Conservation (phyloP, 53 echinoderm and acorn worm species). For the Patiria pectinifera region DNA sequence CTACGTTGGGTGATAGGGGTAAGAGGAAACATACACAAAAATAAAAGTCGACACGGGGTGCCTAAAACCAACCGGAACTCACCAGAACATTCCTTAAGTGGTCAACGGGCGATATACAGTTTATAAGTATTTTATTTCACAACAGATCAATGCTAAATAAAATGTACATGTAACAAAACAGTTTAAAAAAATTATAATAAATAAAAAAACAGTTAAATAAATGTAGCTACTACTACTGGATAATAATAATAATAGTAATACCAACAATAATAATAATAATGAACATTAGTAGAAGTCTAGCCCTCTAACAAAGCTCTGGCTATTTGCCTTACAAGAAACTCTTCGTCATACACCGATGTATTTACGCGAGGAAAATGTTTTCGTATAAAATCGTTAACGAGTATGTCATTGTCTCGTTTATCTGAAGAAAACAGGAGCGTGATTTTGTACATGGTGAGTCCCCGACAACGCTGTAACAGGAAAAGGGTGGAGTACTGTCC, state of each 20-base stretch:
- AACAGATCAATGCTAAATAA: no score
- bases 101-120: no score
- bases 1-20: no score
- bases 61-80: no score
- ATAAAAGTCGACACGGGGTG: neutral
- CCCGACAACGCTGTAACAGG: slow-evolving; percentile 67
- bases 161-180: no score
- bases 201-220: neutral
- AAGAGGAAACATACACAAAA: neutral
- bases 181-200: no score
- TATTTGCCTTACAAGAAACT: neutral
- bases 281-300: neutral
- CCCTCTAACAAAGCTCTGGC: neutral
- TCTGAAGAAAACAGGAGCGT: neutral
- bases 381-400: slow-evolving; percentile 41
- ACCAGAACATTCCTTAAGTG: no score
- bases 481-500: slow-evolving; percentile 74
- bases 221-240: neutral
- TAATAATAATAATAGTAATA: neutral
- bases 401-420: slow-evolving; percentile 9
- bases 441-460: slow-evolving; percentile 10
- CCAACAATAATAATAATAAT: neutral
- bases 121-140: no score
- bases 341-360: neutral
- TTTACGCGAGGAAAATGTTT: slow-evolving; percentile 17